A percentile compares a stretch with the other conserved stretches of the same genome.
Conservation (phyloP, 1,140 invertebrate species). For the Lasioglossum albipes region DNA sequence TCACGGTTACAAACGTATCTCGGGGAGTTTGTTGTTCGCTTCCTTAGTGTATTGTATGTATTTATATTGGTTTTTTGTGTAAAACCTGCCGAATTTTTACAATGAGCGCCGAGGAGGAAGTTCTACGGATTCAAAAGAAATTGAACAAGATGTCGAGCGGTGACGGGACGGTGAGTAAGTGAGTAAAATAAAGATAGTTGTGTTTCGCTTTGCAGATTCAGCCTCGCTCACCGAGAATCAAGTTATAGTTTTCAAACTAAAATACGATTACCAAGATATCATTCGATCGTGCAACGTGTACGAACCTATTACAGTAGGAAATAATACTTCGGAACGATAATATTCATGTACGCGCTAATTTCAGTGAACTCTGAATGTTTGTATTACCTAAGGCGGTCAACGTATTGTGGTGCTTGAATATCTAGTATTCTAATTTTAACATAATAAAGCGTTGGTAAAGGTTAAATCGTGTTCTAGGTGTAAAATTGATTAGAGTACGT, state of each 20-base stretch:
- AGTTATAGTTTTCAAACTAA: slow-evolving; percentile 7
- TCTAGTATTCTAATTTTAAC: slow-evolving; percentile 24
- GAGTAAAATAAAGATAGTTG: slow-evolving; percentile 66
- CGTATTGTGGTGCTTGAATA: slow-evolving; percentile 1
- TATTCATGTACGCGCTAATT: background rate
- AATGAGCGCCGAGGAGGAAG: slow-evolving; percentile 96
- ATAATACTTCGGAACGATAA: background rate
- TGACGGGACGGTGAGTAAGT: slow-evolving; percentile 89
- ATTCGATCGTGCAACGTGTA: background rate
- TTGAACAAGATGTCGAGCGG: slow-evolving; percentile 95
- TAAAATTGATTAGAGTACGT: background rate
- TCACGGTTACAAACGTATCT: slow-evolving; percentile 31
- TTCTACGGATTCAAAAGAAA: slow-evolving; percentile 96
- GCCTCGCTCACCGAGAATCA: slow-evolving; percentile 6
- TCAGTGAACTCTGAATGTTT: background rate
- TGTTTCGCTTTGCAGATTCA: slow-evolving; percentile 39
- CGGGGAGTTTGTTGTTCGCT: slow-evolving; percentile 36
- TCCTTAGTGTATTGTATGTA: slow-evolving; percentile 33
- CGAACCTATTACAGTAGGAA: background rate
- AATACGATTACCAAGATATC: background rate
- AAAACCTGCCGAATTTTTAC: slow-evolving; percentile 61
- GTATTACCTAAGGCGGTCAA: background rate
- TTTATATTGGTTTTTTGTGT: slow-evolving; percentile 48
- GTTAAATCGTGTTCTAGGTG: background rate
- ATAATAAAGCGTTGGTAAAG: background rate